Evolutionary conservation across 37 sponge, comb jelly and placozoan species (phyloP).

Genomic region (Halisarca cf. caerulea): DNA sequence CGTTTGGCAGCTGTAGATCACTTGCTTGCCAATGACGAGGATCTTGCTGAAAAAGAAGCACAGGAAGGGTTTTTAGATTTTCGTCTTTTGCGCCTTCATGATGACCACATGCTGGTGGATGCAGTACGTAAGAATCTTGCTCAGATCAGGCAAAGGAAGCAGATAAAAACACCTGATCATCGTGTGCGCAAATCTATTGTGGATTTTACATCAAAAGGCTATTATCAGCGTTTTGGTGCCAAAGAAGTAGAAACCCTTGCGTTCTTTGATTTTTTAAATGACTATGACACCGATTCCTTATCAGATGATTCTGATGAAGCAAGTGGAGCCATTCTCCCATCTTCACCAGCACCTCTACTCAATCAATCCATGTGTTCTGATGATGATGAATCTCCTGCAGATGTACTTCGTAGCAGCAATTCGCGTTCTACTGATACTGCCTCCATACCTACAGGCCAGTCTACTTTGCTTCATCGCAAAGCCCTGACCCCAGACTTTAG

Average conservation of each 20-base stretch:
- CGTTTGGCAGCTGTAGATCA: constrained; percentile 1
- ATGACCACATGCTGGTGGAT: constrained; percentile 22
- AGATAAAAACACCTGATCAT: constrained; percentile 25
- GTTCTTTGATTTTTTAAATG: constrained; percentile 6
- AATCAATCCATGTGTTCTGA: background rate
- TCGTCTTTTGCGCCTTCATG: constrained; percentile 16
- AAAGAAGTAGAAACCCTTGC: background rate
- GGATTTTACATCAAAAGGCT: background rate
- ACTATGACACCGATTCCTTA: too few species aligned
- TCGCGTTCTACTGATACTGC: background rate
- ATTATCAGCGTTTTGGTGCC: constrained; percentile 10
- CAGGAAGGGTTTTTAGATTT: constrained; percentile 20
- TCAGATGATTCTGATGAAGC: background rate
- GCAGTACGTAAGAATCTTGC: constrained; percentile 12
- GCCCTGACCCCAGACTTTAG: constrained; percentile 3
- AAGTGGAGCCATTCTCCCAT: background rate
- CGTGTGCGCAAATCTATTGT: background rate
- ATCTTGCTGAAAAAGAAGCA: constrained; percentile 13
- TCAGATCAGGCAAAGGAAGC: constrained; percentile 19
- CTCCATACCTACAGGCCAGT: background rate
- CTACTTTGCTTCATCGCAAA: background rate
- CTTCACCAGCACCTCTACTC: background rate
- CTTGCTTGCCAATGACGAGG: constrained; percentile 1
- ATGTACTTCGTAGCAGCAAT: too few species aligned
- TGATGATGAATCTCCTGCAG: too few species aligned